Evolutionary conservation across 2,888 invertebrate genomes (phyloP).

Genomic region (Eueremaeus valkanovi): DNA sequence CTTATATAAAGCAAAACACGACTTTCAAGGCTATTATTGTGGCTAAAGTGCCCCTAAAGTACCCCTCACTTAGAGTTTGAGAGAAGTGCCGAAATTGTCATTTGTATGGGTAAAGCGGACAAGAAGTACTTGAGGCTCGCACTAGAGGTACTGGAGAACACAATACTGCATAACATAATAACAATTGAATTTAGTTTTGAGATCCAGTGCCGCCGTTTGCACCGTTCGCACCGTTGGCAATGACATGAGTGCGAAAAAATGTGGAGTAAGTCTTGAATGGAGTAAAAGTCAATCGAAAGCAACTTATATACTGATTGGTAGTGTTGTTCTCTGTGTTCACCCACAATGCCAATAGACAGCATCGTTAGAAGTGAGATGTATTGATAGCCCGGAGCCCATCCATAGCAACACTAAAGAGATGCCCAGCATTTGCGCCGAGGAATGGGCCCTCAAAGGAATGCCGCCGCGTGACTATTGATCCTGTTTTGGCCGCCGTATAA

Average conservation of each 20-base stretch:
- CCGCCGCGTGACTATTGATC: conserved; percentile 44
- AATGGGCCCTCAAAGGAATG: conserved; percentile 37
- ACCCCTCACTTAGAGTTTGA: background rate
- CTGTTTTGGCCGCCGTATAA: conserved; percentile 44
- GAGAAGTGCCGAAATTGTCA: conserved; percentile 32
- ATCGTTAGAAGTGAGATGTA: conserved; percentile 41
- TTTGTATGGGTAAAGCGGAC: conserved; percentile 32
- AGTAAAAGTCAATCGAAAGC: conserved; percentile 16
- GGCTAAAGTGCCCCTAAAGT: background rate
- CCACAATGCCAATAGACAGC: conserved; percentile 35
- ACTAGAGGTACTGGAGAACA: too few relatives aligned
- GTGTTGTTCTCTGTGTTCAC: conserved; percentile 23
- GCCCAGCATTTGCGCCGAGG: conserved; percentile 30
- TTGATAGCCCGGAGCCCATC: conserved; percentile 39
- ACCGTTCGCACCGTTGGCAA: background rate
- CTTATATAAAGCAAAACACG: background rate
- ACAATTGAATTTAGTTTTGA: conserved; percentile 6
- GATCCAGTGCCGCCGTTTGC: conserved; percentile 4
- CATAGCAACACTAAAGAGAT: conserved; percentile 27
- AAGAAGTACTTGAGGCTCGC: background rate
- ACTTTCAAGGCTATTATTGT: conserved; percentile 14
- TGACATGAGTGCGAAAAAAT: conserved; percentile 11
- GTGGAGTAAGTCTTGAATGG: conserved; percentile 10
- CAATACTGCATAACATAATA: conserved; percentile 10
- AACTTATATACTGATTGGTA: background rate